Evolutionary conservation across 1,140 invertebrate species (phyloP).

Genomic region (Meteorus sp.): DNA sequence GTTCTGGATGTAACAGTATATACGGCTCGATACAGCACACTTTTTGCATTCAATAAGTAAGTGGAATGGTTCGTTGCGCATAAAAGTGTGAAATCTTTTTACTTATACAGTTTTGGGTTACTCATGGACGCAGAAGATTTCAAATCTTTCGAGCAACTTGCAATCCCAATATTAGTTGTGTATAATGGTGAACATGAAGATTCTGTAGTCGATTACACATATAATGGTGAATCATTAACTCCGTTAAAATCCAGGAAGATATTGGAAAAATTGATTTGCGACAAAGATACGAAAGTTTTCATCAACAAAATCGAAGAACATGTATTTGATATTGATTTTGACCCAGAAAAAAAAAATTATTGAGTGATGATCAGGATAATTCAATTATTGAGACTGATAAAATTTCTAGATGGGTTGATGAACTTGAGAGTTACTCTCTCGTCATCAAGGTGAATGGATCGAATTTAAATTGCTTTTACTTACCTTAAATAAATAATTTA

Average conservation of each 20-base stretch:
- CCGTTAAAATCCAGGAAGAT: neutral
- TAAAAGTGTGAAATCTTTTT: neutral
- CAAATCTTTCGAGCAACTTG: neutral
- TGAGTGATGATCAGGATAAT: neutral
- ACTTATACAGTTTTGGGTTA: neutral
- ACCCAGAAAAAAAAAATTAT: neutral
- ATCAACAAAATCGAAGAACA: conserved; percentile 4
- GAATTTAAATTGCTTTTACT: neutral
- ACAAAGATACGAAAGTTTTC: neutral
- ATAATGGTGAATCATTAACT: neutral
- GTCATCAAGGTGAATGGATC: neutral
- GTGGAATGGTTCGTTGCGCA: neutral
- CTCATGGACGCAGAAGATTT: neutral
- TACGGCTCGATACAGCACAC: neutral
- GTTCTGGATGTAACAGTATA: no score
- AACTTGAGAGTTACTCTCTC: no score
- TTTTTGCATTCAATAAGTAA: neutral
- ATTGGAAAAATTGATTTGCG: neutral
- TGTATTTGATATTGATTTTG: neutral
- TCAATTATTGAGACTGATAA: neutral
- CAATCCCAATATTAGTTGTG: neutral
- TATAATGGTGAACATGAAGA: neutral
- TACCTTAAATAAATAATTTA: neutral
- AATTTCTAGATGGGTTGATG: neutral
- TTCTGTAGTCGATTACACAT: neutral